Evolutionary conservation across 2,797 vertebrate genomes (phyloP).

Genomic region (Syncerus caffer): DNA sequence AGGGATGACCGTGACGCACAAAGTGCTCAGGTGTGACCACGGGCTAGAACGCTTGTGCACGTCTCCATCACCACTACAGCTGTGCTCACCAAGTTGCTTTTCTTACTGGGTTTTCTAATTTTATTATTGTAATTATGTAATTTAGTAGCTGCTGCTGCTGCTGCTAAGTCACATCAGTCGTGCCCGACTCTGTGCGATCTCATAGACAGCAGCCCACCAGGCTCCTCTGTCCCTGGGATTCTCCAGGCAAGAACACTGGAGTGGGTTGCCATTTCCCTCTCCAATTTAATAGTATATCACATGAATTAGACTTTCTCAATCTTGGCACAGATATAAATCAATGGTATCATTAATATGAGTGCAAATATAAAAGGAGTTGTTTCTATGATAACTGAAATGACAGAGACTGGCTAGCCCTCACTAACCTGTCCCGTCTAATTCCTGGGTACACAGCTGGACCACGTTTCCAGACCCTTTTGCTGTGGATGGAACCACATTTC

Average conservation of each 20-base stretch:
- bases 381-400: not conserved
- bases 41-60: no score
- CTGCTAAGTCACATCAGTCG: no score
- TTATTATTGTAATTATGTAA: conserved; percentile 3
- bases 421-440: not conserved
- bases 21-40: not conserved
- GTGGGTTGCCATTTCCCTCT: no score
- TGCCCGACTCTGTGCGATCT: no score
- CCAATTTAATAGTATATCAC: not conserved
- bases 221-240: no score
- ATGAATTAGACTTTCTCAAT: conserved; percentile 1
- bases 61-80: not conserved
- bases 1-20: rapidly evolving
- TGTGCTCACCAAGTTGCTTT: not conserved
- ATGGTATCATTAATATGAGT: not conserved
- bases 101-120: not conserved
- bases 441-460: not conserved
- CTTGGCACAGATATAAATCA: not conserved
- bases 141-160: not conserved
- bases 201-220: no score
- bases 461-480: not conserved
- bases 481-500: not conserved
- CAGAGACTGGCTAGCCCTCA: not conserved
- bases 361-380: not conserved
- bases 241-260: no score